phyloP scores from a whole-genome alignment of 2,113 vertebrate genomes.

The Ramphastos sulfuratus region DNA sequence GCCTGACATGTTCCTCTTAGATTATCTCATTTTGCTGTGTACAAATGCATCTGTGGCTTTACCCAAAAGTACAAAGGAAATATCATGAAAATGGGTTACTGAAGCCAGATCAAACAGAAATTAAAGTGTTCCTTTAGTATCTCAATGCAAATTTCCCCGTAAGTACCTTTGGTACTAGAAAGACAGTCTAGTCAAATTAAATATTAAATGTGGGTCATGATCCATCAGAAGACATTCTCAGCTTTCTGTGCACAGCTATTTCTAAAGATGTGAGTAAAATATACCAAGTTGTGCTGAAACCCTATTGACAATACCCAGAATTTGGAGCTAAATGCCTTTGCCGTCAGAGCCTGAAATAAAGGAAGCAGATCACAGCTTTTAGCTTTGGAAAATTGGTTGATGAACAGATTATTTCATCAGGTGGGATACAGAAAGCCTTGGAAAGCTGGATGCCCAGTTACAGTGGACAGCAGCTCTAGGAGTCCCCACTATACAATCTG shows the following conservation, averaged over 20 bases:
- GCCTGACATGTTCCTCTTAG: neutral
- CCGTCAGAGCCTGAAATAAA: neutral
- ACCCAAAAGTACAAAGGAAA: neutral
- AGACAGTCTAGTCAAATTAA: neutral
- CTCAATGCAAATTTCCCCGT: neutral
- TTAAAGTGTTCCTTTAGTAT: neutral
- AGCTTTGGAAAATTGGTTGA: accelerated
- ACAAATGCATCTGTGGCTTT: neutral
- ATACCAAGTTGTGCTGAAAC: neutral
- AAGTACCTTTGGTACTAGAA: neutral
- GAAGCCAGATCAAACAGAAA: neutral
- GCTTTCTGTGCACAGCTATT: neutral
- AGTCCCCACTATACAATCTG: neutral
- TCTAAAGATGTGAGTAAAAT: neutral
- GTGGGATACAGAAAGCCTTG: neutral
- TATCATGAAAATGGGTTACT: neutral
- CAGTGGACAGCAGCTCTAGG: neutral
- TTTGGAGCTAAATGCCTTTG: neutral
- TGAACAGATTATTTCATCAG: neutral
- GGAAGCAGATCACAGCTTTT: neutral
- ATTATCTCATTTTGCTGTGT: neutral
- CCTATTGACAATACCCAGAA: neutral
- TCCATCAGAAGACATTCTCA: neutral
- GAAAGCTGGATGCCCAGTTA: neutral
- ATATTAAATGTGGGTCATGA: neutral